A percentile compares a stretch with the other conserved stretches of the same genome.
phyloP scores from a whole-genome alignment of 1,140 invertebrate species.

The Planococcus citri region DNA sequence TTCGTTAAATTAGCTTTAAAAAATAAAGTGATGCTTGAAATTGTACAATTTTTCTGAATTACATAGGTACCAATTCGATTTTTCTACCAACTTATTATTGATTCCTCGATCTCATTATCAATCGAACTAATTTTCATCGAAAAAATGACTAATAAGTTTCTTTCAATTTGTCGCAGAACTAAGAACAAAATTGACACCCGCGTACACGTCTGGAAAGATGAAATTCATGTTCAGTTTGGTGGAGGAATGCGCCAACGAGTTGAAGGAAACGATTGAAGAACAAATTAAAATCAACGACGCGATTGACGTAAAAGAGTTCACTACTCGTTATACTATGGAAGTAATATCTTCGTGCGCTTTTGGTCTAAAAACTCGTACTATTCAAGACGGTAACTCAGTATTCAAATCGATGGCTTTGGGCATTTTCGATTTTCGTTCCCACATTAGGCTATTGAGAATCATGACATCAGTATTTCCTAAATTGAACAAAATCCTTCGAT shows the following conservation, averaged over 20 bases:
- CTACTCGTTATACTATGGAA: constrained; percentile 41
- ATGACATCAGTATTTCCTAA: constrained; percentile 23
- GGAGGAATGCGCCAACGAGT: constrained; percentile 29
- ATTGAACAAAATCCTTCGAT: constrained; percentile 22
- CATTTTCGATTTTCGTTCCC: constrained; percentile 28
- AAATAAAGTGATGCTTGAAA: too few relatives aligned
- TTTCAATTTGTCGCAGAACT: constrained; percentile 26
- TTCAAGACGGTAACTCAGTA: constrained; percentile 38
- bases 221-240: constrained; percentile 41
- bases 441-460: neutral
- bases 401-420: constrained; percentile 36
- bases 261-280: constrained; percentile 4
- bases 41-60: too few relatives aligned
- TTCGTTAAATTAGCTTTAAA: too few relatives aligned
- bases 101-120: neutral
- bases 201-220: constrained; percentile 44
- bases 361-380: constrained; percentile 40
- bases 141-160: too few relatives aligned
- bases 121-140: too few relatives aligned
- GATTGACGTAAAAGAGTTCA: constrained; percentile 35
- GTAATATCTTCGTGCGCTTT: constrained; percentile 43
- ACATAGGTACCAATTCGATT: too few relatives aligned
- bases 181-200: constrained; percentile 39
- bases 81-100: too few relatives aligned
- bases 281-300: neutral